These are phyloP conservation scores for Heteromyza rotundicornis DNA, from an alignment of 2,888 invertebrate species.

Conservation along the genomic window DNA sequence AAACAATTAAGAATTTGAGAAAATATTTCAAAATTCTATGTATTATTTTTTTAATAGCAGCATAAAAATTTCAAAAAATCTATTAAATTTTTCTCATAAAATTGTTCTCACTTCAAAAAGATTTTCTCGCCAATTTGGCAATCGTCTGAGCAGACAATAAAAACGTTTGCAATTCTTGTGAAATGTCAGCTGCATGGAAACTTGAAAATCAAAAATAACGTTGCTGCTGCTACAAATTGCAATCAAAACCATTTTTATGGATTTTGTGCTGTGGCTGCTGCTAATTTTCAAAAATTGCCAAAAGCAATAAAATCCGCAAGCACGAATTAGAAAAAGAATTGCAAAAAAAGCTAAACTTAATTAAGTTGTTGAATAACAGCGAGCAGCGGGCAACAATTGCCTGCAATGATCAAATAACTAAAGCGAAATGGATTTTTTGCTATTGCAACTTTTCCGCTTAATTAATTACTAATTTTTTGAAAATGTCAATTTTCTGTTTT, in stretches of 20 bases:
- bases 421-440: not conserved
- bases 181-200: no score
- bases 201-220: no score
- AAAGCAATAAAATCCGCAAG: not conserved
- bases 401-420: no score
- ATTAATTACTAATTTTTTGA: constrained; percentile 48
- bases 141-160: not conserved
- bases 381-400: not conserved
- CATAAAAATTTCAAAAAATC: no score
- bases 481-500: constrained; percentile 11
- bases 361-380: constrained; percentile 52
- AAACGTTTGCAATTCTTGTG: not conserved
- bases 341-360: constrained; percentile 36
- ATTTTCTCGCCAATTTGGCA: no score
- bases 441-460: constrained; percentile 41
- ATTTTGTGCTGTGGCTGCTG: not conserved
- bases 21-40: no score
- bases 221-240: constrained; percentile 18
- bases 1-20: no score
- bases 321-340: not conserved
- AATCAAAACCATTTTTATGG: constrained; percentile 5
- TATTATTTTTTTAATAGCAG: no score
- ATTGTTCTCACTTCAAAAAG: no score
- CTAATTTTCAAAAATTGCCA: not conserved
- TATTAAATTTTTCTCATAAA: no score